phyloP scores from a whole-genome alignment of 2,888 invertebrate species.

The Pteria penguin region DNA sequence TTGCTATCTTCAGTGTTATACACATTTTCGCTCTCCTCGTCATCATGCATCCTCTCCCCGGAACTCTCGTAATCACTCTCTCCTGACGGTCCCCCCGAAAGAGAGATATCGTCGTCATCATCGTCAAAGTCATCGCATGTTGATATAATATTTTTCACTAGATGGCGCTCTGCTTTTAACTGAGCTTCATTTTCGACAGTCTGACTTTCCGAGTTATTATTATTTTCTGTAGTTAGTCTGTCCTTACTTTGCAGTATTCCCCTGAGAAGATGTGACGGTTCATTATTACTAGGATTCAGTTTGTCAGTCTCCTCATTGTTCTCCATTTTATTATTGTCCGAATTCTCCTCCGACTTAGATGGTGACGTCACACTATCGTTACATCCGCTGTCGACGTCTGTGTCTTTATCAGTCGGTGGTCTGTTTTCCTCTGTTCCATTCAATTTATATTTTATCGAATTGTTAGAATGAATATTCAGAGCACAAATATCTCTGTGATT shows the following conservation, averaged over 20 bases:
- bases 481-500: slow-evolving; percentile 12
- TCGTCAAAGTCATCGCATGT: slow-evolving; percentile 35
- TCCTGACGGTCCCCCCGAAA: slow-evolving; percentile 55
- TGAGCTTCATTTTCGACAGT: slow-evolving; percentile 38
- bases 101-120: slow-evolving; percentile 54
- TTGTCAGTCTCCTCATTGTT: slow-evolving; percentile 21
- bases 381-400: slow-evolving; percentile 22
- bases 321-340: slow-evolving; percentile 7
- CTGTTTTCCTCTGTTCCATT: neutral
- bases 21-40: slow-evolving; percentile 50
- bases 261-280: slow-evolving; percentile 88
- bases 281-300: slow-evolving; percentile 49
- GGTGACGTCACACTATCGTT: slow-evolving; percentile 16
- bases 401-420: slow-evolving; percentile 13
- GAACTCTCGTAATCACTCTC: slow-evolving; percentile 61
- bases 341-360: slow-evolving; percentile 10
- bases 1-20: slow-evolving; percentile 58
- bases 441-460: slow-evolving; percentile 16
- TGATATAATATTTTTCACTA: slow-evolving; percentile 23
- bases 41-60: slow-evolving; percentile 43
- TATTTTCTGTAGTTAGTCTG: slow-evolving; percentile 84
- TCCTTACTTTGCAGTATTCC: slow-evolving; percentile 92
- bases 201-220: slow-evolving; percentile 44
- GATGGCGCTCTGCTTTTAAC: slow-evolving; percentile 42
- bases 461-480: slow-evolving; percentile 19